Evolutionary conservation across 2,113 vertebrate genomes (phyloP), one percentile per base, ranked within the genome.

Genomic region (Sardina pilchardus): DNA sequence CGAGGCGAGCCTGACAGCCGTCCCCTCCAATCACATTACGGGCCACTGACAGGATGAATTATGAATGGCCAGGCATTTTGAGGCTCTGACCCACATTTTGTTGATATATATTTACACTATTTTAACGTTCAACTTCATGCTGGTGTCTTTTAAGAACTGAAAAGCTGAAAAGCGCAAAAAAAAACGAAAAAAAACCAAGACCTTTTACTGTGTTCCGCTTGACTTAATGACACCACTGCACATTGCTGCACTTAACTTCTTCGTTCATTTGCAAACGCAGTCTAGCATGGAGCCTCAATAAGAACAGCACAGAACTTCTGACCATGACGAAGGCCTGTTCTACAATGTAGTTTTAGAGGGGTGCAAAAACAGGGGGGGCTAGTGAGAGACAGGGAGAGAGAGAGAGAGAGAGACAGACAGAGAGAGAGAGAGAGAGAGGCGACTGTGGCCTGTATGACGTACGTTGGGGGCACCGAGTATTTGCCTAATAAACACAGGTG

Each of bases 21-120:
- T 94, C 92, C 90, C 92, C 90, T 94, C 89, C 91, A 94, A 93
- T 94, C 92, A 89, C 90, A 90, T 93, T 93, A 90, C 85, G 88
- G 83, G 80, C 88, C 87, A 90, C 84, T 93, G 90, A 93, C 89
- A 88, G 44, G 83, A 90, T 93, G 89, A 89, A 95, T 93, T 93
- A 94, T 94, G 90, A 93, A 94, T 92, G 90, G 93, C 88, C 85
- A 85, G 82, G 39, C 67, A 88, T 89, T 89, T 82, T 71, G 63
- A 9, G 30, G 82, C 71, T 48, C 24, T 88, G 86, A 90, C 81
- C 86, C 80, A 87, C 81, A 86, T 89, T 85, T 48, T 75, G 78
- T 75, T 19, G 67, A 80, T 80, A 56, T 84, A 17, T 47, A 34
- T 34, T 36, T 78, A 39, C 2, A 16, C 30, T 71, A 17, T 59